Evolutionary conservation across 2,888 invertebrate genomes (phyloP), one percentile per base, ranked within the genome.

Genomic region (Sminthurinus aureus): DNA sequence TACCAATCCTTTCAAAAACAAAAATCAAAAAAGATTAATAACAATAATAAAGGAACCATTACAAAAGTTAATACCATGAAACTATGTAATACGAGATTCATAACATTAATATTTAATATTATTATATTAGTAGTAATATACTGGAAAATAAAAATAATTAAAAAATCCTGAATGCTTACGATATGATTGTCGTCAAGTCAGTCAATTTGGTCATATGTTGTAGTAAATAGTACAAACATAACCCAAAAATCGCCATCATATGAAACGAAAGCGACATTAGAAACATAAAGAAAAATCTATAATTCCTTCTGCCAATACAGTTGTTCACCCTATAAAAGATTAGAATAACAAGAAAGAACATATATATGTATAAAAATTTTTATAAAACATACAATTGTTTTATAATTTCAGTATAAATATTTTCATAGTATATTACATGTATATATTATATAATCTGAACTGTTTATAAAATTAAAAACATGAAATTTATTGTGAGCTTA

Each of bases 231-330:
- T 97, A 94, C 89, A 99, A 93, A 91, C 98, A 98, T 90, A 98
- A 93, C 84, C 95, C 94, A 91, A 99, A 98, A 92, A 99, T 98
- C 92, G 96, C 96, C 90, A 98, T 93, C 98, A 99, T 99, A 92
- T 99, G 99, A 90, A 98, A 93, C 89, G 97, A 97, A 86, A 99
- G 93, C 84, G 98, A 97, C 90, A 98, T 94, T 87, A 99, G 94
- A 92, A 99, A 99, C 93, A 98, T 96, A 92, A 99, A 99, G 93
- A 99, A 99, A 92, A 97, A 98, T 90, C 99, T 93, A 92, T 99
- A 99, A 92, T 98, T 98, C 89, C 98, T 93, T 89, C 98, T 94
- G 87, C 98, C 98, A 90, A 98, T 98, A 91, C 97, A 98, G 91
- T 98, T 98, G 92, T 97, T 97, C 90, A 97, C 96, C 58, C 13